Base-by-base conservation (phyloP, 2,113 vertebrate species). In the Odobenus rosmarus region DNA sequence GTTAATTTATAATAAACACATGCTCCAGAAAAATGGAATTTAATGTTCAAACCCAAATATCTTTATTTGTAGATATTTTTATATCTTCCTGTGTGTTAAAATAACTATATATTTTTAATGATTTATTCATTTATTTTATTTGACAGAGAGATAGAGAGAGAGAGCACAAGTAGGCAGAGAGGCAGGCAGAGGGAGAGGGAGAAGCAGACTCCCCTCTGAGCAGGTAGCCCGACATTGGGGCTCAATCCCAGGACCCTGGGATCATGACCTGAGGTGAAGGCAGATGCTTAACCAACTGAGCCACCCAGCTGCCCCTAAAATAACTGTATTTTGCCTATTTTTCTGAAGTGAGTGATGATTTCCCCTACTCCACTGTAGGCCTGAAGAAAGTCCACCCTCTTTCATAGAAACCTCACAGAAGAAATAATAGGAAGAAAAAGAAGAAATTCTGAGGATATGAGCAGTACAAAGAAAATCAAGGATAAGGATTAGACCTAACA, bases 351-450 rank as follows among this genome's bases (percentile, higher is more conserved):
- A 69, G 11, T 93, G 19, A 61, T 53, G 72, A 57, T 51, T 74
- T 13, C 14, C 13, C 6, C 6, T 6, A 21, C 3, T n/a, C 93
- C 51, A 36, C 57, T 90, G 6, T 33, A 94, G 26, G 7, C 36
- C 49, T 61, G 53, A 92, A 93, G 24, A 83, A 86, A 95, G 12
- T 80, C 21, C 2, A 88, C 81, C 26, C 87, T 95, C 36, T 86
- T 88, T 82, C 77, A 86, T 36, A 92, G n/a, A 82, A 88, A 62
- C 13, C 13, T 97, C 49, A 94, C 72, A 86, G 57, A 88, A 95
- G 76, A 90, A 96, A 57, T 12, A 61, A 61, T 6, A 81, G 31
- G 15, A 23, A n/a, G 76, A 55, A 23, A 76, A 2, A 64, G 16
- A 42, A 14, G 77, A 59, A 61, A 88, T 69, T 55, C 19, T 55